A percentile compares a stretch with the other conserved stretches of the same genome.
These are phyloP conservation scores for Samia ricini DNA, from an alignment of 1,140 invertebrate genomes.

Conservation along the genomic window DNA sequence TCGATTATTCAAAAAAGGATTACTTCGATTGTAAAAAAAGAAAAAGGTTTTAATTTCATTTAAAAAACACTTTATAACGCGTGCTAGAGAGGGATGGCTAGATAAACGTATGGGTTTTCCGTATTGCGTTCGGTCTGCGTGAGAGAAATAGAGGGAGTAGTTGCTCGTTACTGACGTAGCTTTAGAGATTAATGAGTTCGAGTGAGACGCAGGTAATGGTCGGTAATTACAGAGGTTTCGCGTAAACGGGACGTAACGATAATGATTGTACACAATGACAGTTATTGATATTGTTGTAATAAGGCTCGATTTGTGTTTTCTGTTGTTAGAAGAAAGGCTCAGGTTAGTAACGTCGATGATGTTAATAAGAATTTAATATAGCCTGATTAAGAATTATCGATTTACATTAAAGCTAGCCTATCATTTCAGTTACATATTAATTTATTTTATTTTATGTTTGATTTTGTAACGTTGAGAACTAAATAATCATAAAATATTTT, in stretches of 20 bases:
- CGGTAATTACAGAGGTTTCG: constrained; percentile 59
- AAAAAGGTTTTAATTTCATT: constrained; percentile 46
- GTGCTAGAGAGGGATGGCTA: constrained; percentile 43
- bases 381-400: neutral
- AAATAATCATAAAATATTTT: too few species aligned
- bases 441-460: neutral
- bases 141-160: constrained; percentile 63
- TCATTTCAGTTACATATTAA: neutral
- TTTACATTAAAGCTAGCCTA: neutral
- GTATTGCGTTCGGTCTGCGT: constrained; percentile 35
- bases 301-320: constrained; percentile 35
- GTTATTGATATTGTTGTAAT: constrained; percentile 67
- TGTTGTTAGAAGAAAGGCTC: constrained; percentile 38
- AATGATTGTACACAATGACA: constrained; percentile 63
- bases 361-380: constrained; percentile 56
- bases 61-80: constrained; percentile 21
- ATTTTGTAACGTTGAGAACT: too few species aligned
- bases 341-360: constrained; percentile 22
- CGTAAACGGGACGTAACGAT: constrained; percentile 69
- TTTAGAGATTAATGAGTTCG: constrained; percentile 62
- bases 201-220: constrained; percentile 63
- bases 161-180: constrained; percentile 33
- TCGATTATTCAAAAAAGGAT: constrained; percentile 54
- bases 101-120: constrained; percentile 38
- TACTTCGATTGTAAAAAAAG: constrained; percentile 35